Evolutionary conservation across 2,797 vertebrate genomes (phyloP), one percentile per base, ranked within the genome.

Genomic region (Neomorphus geoffroyi): DNA sequence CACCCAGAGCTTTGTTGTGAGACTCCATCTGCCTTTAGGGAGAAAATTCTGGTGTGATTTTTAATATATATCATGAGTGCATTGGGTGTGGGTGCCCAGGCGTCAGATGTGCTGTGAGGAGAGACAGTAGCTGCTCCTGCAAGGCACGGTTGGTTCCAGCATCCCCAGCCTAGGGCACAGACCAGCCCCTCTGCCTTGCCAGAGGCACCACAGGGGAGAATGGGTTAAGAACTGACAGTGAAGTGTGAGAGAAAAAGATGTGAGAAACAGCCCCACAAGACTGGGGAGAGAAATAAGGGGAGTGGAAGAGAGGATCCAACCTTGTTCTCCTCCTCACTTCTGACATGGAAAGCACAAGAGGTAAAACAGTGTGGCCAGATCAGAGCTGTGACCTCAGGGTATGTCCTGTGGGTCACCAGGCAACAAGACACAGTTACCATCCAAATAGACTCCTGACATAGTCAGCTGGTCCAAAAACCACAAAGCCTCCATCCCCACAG

Each of bases 41-140:
- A 26, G 30, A 66, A 61, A 81, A 66, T 45, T 41, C 8, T 9
- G 19, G 14, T 5, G 32, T 8, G 7, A 45, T 60, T 60, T 37
- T 73, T 24, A 17, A 45, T 28, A 5, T 18, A 3, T 8, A n/a
- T 16, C 43, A 32, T 0, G 1, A 58, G 16, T 50, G 43, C 56
- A 19, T 0, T 3, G 5, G 10, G 10, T 26, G 12, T 26, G 4
- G 7, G 35, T 4, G 41, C 18, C 19, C 0, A 3, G 45, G 28
- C 2, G 1, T 4, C 3, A 1, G 43, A 18, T 2, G 9, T 0
- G 1, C 51, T 23, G 15, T 70, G 70, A 80, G 64, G 75, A 9
- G 21, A 23, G 35, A 30, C 3, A 0, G 19, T 13, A 4, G 54
- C 48, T 18, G 28, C 10, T 15, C 24, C 22, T 4, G 11, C 18